A percentile compares a stretch with the other conserved stretches of the same genome.
Evolutionary conservation across 2,888 invertebrate genomes (phyloP).

Genomic region (Melikaiella ostensackeni): DNA sequence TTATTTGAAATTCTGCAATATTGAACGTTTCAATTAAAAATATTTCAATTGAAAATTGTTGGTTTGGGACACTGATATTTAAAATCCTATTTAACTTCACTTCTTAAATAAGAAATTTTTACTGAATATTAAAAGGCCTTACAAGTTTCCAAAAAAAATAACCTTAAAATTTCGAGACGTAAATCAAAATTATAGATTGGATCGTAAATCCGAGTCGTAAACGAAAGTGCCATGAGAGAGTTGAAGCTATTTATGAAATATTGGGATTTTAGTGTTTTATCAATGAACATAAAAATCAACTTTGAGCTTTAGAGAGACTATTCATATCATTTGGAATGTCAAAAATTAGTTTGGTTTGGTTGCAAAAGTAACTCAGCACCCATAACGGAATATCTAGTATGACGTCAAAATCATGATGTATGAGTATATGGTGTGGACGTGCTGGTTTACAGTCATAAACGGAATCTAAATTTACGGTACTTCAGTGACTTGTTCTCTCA

Average conservation of each 20-base stretch:
- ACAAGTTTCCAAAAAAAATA: too few relatives aligned
- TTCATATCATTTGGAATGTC: neutral
- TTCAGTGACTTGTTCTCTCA: constrained; percentile 54
- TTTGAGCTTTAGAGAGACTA: neutral
- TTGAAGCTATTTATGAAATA: constrained; percentile 19
- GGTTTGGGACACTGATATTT: too few relatives aligned
- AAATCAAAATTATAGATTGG: neutral
- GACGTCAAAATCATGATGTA: constrained; percentile 52
- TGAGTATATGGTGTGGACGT: constrained; percentile 43
- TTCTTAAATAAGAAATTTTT: too few relatives aligned
- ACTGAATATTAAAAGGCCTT: too few relatives aligned
- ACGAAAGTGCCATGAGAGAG: neutral
- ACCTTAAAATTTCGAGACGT: rapidly evolving
- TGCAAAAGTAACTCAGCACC: constrained; percentile 10
- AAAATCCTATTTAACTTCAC: too few relatives aligned
- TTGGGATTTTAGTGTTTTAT: neutral
- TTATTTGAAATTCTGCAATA: too few relatives aligned
- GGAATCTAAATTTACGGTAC: constrained; percentile 57
- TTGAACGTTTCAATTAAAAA: too few relatives aligned
- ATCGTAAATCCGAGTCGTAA: neutral
- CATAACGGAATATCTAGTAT: constrained; percentile 7
- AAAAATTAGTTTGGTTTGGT: neutral
- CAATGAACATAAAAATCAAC: neutral
- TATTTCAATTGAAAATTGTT: too few relatives aligned
- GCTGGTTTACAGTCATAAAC: constrained; percentile 47